Evolutionary conservation across 2,888 invertebrate genomes (phyloP), one percentile per base, ranked within the genome.

Genomic region (Philaethria dido): DNA sequence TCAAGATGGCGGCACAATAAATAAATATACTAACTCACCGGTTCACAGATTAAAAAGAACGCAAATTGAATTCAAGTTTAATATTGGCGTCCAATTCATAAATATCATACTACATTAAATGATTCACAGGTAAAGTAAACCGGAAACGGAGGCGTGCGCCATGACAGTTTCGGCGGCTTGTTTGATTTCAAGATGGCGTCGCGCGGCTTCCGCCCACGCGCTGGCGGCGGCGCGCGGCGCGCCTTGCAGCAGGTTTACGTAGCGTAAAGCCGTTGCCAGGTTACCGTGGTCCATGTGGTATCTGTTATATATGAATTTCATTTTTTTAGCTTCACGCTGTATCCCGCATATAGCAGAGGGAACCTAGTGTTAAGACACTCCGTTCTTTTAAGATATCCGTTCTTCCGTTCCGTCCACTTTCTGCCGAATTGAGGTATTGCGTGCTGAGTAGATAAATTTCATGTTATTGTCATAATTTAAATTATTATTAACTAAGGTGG

Each of bases 91-190:
- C n/a, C n/a, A n/a, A n/a, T n/a, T n/a, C n/a, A n/a, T n/a, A n/a
- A n/a, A n/a, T n/a, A n/a, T n/a, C n/a, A n/a, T n/a, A n/a, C n/a
- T n/a, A n/a, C n/a, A n/a, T n/a, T n/a, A n/a, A n/a, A n/a, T n/a
- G n/a, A n/a, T 44, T 50, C 18, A 54, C 29, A 86, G 72, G 71
- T 91, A 86, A 0, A 90, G 77, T 13, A 96, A 89, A 50, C 96
- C 96, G 75, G 95, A 95, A 3, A 98, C 96, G 22, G 97, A 96
- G 5, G 98, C 98, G 87, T 98, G 97, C 0, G 98, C 97, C 94
- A 98, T 95, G 64, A 99, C 93, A 0, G 97, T 96, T 79, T 97
- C 95, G 29, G 98, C 97, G 45, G 98, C 98, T 87, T 98, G 98
- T 79, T 96, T 95, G 6, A 98, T 96, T 89, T 99, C 99, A 70